These are phyloP conservation scores for Hippoglossus hippoglossus DNA, from an alignment of 2,797 vertebrate genomes.

Conservation along the genomic window DNA sequence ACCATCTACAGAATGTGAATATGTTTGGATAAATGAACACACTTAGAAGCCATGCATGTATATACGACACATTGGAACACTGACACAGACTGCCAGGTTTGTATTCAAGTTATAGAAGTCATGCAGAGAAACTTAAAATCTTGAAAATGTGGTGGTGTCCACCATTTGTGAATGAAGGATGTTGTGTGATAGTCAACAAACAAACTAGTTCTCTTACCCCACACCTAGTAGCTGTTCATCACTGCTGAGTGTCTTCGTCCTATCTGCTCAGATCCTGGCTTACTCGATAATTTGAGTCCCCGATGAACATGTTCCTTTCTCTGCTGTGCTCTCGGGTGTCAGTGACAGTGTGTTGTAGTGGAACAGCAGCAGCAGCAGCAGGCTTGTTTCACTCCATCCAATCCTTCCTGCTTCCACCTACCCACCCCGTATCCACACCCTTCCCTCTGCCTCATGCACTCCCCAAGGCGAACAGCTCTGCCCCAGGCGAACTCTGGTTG, in stretches of 20 bases:
- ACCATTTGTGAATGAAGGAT: constrained; percentile 3
- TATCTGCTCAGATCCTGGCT: constrained; percentile 36
- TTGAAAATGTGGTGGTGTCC: background rate
- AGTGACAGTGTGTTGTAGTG: constrained; percentile 39
- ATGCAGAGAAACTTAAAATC: background rate
- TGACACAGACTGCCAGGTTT: constrained; percentile 3
- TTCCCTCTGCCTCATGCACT: constrained; percentile 48
- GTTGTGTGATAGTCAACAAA: constrained; percentile 4
- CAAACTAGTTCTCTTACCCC: constrained; percentile 59
- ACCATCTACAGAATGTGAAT: no score
- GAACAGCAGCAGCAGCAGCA: constrained; percentile 52
- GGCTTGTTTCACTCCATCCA: constrained; percentile 71
- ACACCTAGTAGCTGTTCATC: constrained; percentile 52
- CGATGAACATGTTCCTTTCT: constrained; percentile 45
- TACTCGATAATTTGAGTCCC: constrained; percentile 1
- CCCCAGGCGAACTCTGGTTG: constrained; percentile 26
- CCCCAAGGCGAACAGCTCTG: constrained; percentile 45
- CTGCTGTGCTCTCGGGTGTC: constrained; percentile 15
- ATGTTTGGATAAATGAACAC: no score
- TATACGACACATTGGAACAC: background rate
- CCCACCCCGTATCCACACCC: constrained; percentile 60
- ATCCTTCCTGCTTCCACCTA: constrained; percentile 22
- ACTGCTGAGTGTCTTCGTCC: constrained; percentile 16
- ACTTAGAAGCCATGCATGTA: background rate
- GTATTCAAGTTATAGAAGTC: constrained; percentile 2